These are phyloP conservation scores for Paramormyrops hopkinsi DNA, from an alignment of 2,797 vertebrate genomes.

Conservation along the genomic window DNA sequence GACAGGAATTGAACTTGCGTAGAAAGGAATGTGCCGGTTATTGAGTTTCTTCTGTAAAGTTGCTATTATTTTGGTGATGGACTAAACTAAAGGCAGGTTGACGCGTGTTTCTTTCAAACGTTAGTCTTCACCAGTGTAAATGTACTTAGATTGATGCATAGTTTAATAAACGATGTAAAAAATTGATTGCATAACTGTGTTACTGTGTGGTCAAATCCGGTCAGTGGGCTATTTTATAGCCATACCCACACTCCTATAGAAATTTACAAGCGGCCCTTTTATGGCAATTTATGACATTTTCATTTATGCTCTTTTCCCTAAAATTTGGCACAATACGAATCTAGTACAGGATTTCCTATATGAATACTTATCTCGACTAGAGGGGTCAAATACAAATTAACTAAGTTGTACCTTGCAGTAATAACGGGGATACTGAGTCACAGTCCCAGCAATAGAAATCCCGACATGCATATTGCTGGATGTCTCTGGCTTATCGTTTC, in stretches of 20 bases:
- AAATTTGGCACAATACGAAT: background rate
- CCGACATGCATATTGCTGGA: background rate
- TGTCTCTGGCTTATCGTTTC: background rate
- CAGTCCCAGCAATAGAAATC: background rate
- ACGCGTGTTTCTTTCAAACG: background rate
- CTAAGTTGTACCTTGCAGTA: background rate
- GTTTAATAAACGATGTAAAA: constrained; percentile 17
- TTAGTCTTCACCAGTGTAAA: background rate
- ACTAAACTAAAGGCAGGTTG: background rate
- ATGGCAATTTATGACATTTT: background rate
- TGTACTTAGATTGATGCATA: background rate
- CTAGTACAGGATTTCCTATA: background rate
- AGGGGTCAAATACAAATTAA: background rate
- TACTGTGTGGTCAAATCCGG: constrained; percentile 45
- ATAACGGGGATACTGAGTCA: background rate
- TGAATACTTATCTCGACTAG: background rate
- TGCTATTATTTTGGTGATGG: background rate
- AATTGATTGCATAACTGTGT: constrained; percentile 60
- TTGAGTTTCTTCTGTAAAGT: background rate
- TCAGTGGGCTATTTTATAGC: constrained; percentile 40
- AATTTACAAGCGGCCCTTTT: background rate
- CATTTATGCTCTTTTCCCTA: background rate
- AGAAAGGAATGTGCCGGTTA: background rate
- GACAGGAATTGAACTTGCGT: background rate
- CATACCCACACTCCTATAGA: constrained; percentile 20